Percentiles rank a stretch among this genome's conserved stretches.
Evolutionary conservation across 2,888 invertebrate species (phyloP).

Genomic region (Hecatera dysodea): DNA sequence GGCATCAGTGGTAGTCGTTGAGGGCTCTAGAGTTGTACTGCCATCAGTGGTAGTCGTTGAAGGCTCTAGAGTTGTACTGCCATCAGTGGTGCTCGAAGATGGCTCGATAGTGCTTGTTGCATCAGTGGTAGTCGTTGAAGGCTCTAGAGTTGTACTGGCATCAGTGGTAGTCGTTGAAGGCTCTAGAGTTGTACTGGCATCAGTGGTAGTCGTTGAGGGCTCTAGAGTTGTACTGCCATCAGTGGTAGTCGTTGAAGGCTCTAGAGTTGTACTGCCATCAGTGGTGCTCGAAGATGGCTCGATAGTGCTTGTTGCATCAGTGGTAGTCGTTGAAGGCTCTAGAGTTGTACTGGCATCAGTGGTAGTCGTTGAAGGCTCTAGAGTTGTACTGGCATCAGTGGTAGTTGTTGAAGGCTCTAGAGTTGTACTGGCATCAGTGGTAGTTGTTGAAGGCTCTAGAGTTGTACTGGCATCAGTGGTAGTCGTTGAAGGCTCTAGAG

Average conservation of each 20-base stretch:
- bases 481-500: background rate
- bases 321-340: background rate
- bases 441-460: background rate
- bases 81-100: background rate
- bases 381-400: background rate
- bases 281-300: background rate
- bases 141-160: background rate
- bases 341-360: background rate
- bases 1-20: background rate
- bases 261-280: background rate
- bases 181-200: background rate
- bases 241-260: background rate
- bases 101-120: background rate
- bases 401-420: background rate
- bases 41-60: background rate
- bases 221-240: background rate
- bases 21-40: background rate
- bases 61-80: background rate
- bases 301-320: background rate
- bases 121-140: background rate
- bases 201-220: background rate
- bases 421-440: background rate
- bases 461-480: background rate
- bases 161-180: background rate
- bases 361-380: background rate